Evolutionary conservation across 1,140 invertebrate species (phyloP).

Genomic region (Heliconius eleuchia): DNA sequence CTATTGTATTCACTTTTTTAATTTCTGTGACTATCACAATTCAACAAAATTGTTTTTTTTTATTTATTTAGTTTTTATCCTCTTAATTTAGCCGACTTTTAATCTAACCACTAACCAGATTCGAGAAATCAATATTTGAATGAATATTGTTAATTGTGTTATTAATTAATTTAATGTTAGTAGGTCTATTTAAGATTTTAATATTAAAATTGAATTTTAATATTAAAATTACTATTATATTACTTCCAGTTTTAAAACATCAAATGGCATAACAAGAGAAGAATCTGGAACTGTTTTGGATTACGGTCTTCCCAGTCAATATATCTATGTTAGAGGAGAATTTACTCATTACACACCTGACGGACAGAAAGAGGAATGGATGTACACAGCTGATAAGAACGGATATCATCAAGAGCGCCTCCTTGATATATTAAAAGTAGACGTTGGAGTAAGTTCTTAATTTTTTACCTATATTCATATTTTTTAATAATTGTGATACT

Average conservation of each 20-base stretch:
- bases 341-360: slow-evolving; percentile 43
- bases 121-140: neutral
- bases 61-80: neutral
- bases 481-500: too few species aligned
- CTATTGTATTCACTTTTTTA: neutral
- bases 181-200: too few species aligned
- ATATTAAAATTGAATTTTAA: neutral
- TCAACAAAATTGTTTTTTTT: neutral
- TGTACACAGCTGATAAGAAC: slow-evolving; percentile 50
- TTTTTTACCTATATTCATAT: neutral
- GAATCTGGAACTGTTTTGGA: slow-evolving; percentile 47
- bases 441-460: neutral
- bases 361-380: slow-evolving; percentile 31
- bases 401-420: slow-evolving; percentile 38
- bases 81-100: too few species aligned
- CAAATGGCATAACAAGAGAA: slow-evolving; percentile 45
- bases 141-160: neutral
- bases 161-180: neutral
- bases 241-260: slow-evolving; percentile 42
- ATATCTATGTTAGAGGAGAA: slow-evolving; percentile 41
- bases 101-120: too few species aligned
- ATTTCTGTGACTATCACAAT: too few species aligned
- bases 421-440: neutral
- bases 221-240: neutral
- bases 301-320: slow-evolving; percentile 36